These are phyloP conservation scores for Egretta garzetta DNA, from an alignment of 2,113 vertebrate species.

Conservation along the genomic window DNA sequence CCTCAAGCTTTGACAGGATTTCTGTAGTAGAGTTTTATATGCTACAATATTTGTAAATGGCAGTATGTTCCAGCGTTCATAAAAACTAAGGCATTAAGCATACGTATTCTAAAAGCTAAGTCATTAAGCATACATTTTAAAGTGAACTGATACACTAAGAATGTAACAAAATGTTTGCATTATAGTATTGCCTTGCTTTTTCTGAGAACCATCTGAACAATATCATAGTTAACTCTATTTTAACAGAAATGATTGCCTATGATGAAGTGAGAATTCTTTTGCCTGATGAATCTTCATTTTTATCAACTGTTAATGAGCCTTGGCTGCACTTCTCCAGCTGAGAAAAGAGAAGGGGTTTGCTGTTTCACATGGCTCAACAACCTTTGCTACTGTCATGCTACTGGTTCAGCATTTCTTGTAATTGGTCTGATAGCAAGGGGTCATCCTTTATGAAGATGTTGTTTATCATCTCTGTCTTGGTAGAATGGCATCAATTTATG, in stretches of 20 bases:
- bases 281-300: not conserved
- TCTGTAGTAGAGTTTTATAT: not conserved
- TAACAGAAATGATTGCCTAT: not conserved
- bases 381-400: not conserved
- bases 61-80: not conserved
- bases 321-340: not conserved
- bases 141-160: not conserved
- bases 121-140: not conserved
- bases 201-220: not conserved
- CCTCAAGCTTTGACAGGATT: slow-evolving; percentile 1
- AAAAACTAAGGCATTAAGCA: not conserved
- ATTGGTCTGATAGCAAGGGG: not conserved
- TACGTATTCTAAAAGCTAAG: not conserved
- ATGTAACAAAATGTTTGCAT: not conserved
- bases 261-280: not conserved
- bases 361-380: not conserved
- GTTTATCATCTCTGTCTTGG: not conserved
- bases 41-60: not conserved
- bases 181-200: not conserved
- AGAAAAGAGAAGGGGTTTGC: not conserved
- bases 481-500: not conserved
- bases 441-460: not conserved
- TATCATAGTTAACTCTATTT: not conserved
- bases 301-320: not conserved
- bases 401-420: not conserved